A percentile compares a stretch with the other conserved stretches of the same genome.
phyloP scores from a whole-genome alignment of 2,113 vertebrate species.

The Macaca mulatta region DNA sequence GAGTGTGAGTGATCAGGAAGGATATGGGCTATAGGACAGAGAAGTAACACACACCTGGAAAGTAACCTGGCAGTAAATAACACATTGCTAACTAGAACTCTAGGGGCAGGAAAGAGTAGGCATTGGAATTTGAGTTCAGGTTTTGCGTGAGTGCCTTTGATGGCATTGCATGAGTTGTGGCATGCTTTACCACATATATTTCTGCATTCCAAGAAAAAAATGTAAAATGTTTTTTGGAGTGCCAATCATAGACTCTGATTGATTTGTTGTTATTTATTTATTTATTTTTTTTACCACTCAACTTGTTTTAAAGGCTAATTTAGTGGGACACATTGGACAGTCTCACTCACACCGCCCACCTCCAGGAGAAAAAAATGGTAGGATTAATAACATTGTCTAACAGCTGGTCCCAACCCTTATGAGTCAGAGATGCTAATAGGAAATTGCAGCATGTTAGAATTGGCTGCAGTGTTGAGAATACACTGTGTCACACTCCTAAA shows the following conservation, averaged over 20 bases:
- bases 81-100: neutral
- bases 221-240: neutral
- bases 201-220: neutral
- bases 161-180: neutral
- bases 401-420: neutral
- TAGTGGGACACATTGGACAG: neutral
- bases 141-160: neutral
- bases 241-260: neutral
- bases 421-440: neutral
- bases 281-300: neutral
- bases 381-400: neutral
- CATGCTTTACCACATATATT: neutral
- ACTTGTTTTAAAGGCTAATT: neutral
- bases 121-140: neutral
- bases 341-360: neutral
- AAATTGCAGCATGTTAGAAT: neutral
- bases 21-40: fast-evolving
- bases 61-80: neutral
- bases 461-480: fast-evolving
- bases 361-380: neutral
- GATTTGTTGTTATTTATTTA: neutral
- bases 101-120: neutral
- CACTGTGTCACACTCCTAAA: neutral
- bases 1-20: neutral
- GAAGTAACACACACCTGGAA: neutral